Percentiles rank a stretch among this genome's conserved stretches.
Evolutionary conservation across 2,797 vertebrate species (phyloP).

Genomic region (Phrynocephalus vlangalii): DNA sequence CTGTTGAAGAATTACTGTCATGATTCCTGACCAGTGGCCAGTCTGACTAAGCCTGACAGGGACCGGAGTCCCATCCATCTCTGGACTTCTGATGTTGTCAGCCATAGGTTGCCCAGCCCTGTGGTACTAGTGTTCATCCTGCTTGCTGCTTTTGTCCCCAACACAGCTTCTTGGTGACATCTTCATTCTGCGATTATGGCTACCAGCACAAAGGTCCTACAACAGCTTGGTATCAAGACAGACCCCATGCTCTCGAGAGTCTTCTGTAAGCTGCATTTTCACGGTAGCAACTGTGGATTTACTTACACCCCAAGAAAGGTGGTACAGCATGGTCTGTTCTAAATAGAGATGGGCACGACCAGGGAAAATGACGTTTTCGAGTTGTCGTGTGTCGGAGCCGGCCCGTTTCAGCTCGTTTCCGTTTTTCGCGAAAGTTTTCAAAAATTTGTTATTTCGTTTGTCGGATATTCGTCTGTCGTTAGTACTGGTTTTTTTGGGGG

Average conservation of each 20-base stretch:
- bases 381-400: too few species aligned
- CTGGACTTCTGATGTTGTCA: background rate
- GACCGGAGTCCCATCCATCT: background rate
- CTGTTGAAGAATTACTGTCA: background rate
- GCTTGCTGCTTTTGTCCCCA: background rate
- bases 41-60: background rate
- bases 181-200: background rate
- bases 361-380: too few species aligned
- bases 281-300: background rate
- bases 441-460: too few species aligned
- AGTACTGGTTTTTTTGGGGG: too few species aligned
- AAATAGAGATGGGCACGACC: too few species aligned
- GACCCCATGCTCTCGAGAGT: background rate
- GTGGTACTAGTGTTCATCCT: background rate
- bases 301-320: background rate
- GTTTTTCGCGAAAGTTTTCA: too few species aligned
- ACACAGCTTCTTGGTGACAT: background rate
- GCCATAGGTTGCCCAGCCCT: background rate
- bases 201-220: background rate
- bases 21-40: background rate
- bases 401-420: too few species aligned
- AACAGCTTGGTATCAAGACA: background rate
- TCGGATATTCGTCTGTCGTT: too few species aligned
- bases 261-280: background rate
- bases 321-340: background rate